Evolutionary conservation across 2,113 vertebrate genomes (phyloP).

Genomic region (Alouatta palliata): DNA sequence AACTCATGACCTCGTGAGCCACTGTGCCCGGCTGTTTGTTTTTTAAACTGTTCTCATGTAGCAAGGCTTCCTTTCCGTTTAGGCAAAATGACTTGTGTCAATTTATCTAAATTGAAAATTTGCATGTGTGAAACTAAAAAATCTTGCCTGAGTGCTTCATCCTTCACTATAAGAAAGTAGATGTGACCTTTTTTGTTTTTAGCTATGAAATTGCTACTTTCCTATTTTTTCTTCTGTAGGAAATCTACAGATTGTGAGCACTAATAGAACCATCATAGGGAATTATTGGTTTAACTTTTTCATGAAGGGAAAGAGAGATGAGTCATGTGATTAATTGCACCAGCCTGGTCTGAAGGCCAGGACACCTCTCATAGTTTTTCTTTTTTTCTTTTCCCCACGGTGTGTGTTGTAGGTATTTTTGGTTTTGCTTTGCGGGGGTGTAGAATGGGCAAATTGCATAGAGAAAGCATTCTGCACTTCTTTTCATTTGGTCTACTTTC

Average conservation of each 20-base stretch:
- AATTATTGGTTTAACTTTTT: neutral
- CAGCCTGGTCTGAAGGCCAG: slow-evolving; percentile 54
- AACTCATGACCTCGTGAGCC: too few relatives aligned
- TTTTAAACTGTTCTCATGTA: slow-evolving; percentile 72
- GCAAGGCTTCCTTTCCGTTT: slow-evolving; percentile 72
- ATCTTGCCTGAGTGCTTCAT: slow-evolving; percentile 74
- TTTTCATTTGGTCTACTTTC: slow-evolving; percentile 49
- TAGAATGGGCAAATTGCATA: neutral
- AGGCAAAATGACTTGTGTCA: slow-evolving; percentile 76
- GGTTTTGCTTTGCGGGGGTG: neutral
- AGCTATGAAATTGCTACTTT: slow-evolving; percentile 70
- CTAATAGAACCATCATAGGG: neutral
- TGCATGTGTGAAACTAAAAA: slow-evolving; percentile 77
- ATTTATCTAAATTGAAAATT: slow-evolving; percentile 77
- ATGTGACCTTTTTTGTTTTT: slow-evolving; percentile 73
- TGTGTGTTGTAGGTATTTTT: neutral
- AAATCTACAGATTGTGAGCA: slow-evolving; percentile 63
- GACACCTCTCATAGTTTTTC: neutral
- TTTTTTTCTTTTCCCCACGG: neutral
- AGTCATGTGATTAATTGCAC: slow-evolving; percentile 66
- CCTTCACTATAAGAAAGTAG: slow-evolving; percentile 64
- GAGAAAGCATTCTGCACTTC: neutral
- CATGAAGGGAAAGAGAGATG: neutral
- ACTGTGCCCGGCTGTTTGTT: too few relatives aligned
- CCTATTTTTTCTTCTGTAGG: slow-evolving; percentile 68